A percentile compares a stretch with the other conserved stretches of the same genome.
These are phyloP conservation scores for Conopomorpha cramerella DNA, from an alignment of 1,140 invertebrate species.

Conservation along the genomic window DNA sequence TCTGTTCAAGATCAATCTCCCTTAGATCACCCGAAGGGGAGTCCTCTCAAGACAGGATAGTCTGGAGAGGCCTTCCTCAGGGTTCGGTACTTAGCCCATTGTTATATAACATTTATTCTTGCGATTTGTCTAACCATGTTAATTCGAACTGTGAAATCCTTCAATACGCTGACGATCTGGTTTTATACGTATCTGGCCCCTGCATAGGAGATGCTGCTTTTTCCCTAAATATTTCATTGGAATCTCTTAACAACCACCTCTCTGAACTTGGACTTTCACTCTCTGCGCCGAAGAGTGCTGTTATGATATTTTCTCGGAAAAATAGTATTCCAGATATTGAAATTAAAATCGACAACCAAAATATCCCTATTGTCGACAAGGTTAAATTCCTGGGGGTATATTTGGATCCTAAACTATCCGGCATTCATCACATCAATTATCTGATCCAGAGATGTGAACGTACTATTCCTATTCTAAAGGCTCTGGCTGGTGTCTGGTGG, in stretches of 20 bases:
- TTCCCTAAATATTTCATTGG: background rate
- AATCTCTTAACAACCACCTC: background rate
- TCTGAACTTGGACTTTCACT: background rate
- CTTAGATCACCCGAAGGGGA: background rate
- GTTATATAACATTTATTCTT: slow-evolving; percentile 10
- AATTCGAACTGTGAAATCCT: background rate
- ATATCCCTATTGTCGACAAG: background rate
- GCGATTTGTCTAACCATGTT: slow-evolving; percentile 5
- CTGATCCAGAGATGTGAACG: background rate
- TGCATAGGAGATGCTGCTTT: background rate
- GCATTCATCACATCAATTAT: background rate
- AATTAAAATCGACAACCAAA: background rate
- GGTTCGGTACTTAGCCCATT: slow-evolving; percentile 12
- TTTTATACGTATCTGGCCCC: background rate
- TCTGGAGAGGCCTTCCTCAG: slow-evolving; percentile 10
- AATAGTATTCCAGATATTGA: background rate
- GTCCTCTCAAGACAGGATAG: background rate
- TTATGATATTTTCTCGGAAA: background rate
- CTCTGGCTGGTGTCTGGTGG: slow-evolving; percentile 1
- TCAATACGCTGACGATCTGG: no score
- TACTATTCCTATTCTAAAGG: slow-evolving; percentile 2
- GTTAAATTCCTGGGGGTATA: slow-evolving; percentile 1
- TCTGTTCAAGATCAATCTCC: background rate
- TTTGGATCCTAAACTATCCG: slow-evolving; percentile 1
- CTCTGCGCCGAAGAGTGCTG: background rate